These are phyloP conservation scores for Prionace glauca DNA, from an alignment of 2,797 vertebrate species.

Conservation along the genomic window DNA sequence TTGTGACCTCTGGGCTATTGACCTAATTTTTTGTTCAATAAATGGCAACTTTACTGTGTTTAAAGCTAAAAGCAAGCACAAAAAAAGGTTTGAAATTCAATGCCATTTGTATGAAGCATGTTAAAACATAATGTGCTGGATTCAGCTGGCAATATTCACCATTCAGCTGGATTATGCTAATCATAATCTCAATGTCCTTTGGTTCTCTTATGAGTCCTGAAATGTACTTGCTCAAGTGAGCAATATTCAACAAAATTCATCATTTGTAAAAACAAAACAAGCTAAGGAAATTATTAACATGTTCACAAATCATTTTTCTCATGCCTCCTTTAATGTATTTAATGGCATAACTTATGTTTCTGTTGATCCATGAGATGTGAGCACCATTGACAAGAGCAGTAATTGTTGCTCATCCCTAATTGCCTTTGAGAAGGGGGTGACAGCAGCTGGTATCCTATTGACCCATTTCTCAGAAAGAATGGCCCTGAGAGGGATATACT, in stretches of 20 bases:
- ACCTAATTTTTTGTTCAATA: not conserved
- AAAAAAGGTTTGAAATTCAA: not conserved
- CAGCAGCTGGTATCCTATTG: not conserved
- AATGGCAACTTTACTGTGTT: not conserved
- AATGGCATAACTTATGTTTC: not conserved
- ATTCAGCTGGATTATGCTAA: not conserved
- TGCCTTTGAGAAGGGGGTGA: not conserved
- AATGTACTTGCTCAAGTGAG: not conserved
- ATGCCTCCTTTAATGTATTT: not conserved
- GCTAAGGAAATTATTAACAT: not conserved
- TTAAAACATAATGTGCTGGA: not conserved
- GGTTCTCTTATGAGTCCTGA: not conserved
- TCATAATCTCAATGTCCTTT: not conserved
- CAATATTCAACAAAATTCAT: not conserved
- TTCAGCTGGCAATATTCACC: not conserved
- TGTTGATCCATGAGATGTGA: not conserved
- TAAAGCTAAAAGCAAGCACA: not conserved
- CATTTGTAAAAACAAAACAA: not conserved
- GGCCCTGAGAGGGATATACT: not conserved
- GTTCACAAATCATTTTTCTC: not conserved
- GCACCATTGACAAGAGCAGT: not conserved
- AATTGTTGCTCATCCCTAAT: not conserved
- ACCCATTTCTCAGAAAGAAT: not conserved
- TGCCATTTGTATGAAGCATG: not conserved
- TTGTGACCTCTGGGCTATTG: not conserved